Base-by-base conservation (phyloP, 2,888 invertebrate genomes). In the Melikaiella ostensackeni region DNA sequence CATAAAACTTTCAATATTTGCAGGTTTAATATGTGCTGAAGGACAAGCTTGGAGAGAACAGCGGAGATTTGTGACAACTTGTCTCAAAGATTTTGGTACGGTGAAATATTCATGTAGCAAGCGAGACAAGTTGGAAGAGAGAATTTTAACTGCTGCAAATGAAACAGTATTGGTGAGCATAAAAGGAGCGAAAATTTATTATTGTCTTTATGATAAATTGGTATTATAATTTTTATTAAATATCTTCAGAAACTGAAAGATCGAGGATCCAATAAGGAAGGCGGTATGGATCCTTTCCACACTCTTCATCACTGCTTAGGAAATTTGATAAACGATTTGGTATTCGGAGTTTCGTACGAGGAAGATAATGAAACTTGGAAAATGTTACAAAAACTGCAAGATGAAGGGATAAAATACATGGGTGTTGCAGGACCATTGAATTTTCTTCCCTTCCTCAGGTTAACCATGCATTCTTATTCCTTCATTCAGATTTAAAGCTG, bases 21-120 rank as follows among this genome's bases (percentile, higher is more conserved):
- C 88, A 97, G 97, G 97, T 80, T 92, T 98, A 30, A 95, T 97
- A 85, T 96, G 96, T 84, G 95, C 97, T 2, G 96, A 97, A 89
- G 97, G 97, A 0, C 93, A 93, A 2, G 91, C 95, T 21, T 98
- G 97, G 97, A 95, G 94, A 88, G 96, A 97, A 85, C 97, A 97
- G 87, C 93, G 97, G 78, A 95, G 94, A 85, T 95, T 96, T 85
- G 93, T 96, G 3, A 93, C 94, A 19, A 92, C 93, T n/a, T 95
- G 95, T 92, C 92, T 98, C 6, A 95, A 95, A 89, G 94, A 94
- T 84, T 93, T 96, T 83, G 97, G 97, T 6, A 94, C 95, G 93
- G 93, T 94, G 64, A 96, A 95, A 87, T 84, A 84, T 64, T 93
- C 93, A 80, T 94, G 95, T 63, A 86, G 92, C 19, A 93, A 93